Evolutionary conservation across 2,888 invertebrate species (phyloP).

Genomic region (Hyles lineata): DNA sequence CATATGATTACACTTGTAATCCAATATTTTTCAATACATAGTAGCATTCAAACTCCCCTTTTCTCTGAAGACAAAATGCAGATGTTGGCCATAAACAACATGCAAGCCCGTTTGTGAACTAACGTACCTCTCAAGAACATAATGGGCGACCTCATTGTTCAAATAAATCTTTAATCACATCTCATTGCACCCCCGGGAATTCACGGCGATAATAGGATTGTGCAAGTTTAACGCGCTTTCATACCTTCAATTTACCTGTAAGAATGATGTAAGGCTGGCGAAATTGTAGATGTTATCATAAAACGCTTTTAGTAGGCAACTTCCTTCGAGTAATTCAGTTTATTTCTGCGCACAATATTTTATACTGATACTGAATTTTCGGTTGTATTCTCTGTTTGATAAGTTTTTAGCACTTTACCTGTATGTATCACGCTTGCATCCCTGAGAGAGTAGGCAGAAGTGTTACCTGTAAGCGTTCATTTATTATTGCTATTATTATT

Average conservation of each 20-base stretch:
- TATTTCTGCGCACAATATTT: not conserved
- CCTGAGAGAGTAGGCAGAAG: too few relatives aligned
- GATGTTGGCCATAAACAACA: not conserved
- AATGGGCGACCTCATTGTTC: slow-evolving; percentile 39
- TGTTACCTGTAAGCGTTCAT: too few relatives aligned
- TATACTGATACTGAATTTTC: not conserved
- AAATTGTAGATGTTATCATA: slow-evolving; percentile 9
- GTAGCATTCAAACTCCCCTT: not conserved
- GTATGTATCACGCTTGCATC: too few relatives aligned
- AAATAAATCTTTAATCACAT: slow-evolving; percentile 51
- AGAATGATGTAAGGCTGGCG: slow-evolving; percentile 15
- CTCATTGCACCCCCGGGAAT: slow-evolving; percentile 35
- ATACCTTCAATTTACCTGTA: slow-evolving; percentile 21
- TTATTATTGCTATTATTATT: too few relatives aligned
- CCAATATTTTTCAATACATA: too few relatives aligned
- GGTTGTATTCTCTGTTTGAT: not conserved
- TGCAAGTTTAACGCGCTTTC: slow-evolving; percentile 13
- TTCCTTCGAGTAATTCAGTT: not conserved
- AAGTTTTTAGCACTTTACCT: too few relatives aligned
- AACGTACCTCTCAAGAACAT: slow-evolving; percentile 38
- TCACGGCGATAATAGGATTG: slow-evolving; percentile 29
- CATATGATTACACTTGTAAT: too few relatives aligned
- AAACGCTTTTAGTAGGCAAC: not conserved
- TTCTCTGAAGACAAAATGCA: not conserved
- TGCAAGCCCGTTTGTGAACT: slow-evolving; percentile 30